Base-by-base conservation (phyloP, 2,113 vertebrate species). In the Greenwoodochromis staneri region DNA sequence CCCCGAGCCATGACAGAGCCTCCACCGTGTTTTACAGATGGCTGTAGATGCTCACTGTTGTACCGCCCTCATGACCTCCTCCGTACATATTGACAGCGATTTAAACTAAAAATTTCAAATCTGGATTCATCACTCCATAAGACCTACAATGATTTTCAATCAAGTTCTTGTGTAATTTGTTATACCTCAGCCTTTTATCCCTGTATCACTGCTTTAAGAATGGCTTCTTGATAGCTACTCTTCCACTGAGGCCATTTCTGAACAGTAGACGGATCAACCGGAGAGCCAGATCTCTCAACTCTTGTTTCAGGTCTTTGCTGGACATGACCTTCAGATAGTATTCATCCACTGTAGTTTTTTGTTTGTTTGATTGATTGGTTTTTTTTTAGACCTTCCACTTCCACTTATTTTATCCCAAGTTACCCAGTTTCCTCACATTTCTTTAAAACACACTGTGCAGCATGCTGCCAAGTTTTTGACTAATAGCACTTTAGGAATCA, bases 51-150 rank as follows among this genome's bases (percentile, higher is more conserved):
- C 27, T 61, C 14, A 61, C 57, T 31, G 27, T 61, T 31, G 27
- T 61, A 61, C 2, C 3, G 3, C 27, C 27, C 27, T 61, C 8
- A 61, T 61, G 57, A 31, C 57, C 29, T 2, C 57, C 27, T 2
- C 57, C 0, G 1, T 34, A 61, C 57, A 61, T 34, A 1, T 3
- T 61, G 8, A 61, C 9, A 10, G 57, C 3, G 0, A 61, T 61
- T 61, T 61, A 19, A 61, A 61, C 29, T 17, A 61, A 61, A 61
- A 61, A 4, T 34, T 61, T 61, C 57, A 61, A 61, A 61, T 61
- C 5, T 61, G 16, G 57, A 61, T 61, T 61, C 57, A 34, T 61
- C 29, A 61, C 29, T 61, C 29, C 3, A 0, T 61, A 61, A 61
- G 24, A 61, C 57, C 57, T 31, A 61, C 5, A 34, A 4, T 61